Conservation (phyloP, 2,888 invertebrate genomes). For the Agonopterix alstromeriana region DNA sequence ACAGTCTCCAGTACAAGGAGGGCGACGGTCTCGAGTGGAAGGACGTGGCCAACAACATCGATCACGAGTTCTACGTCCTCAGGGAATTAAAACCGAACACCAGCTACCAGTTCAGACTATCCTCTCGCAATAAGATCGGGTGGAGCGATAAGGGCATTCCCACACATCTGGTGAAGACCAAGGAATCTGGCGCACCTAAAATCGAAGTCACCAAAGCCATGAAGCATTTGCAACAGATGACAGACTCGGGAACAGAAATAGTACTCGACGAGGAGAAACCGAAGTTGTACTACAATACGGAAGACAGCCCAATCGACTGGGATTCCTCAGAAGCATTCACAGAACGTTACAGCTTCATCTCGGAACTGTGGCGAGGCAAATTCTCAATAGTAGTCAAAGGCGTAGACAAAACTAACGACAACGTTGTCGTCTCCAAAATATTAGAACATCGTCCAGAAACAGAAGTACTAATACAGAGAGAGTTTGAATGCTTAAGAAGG, state of each 20-base stretch:
- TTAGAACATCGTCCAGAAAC: constrained; percentile 81
- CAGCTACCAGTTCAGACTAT: constrained; percentile 92
- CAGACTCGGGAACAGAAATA: constrained; percentile 86
- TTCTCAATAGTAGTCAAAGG: constrained; percentile 90
- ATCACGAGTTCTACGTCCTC: constrained; percentile 94
- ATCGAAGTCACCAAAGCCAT: constrained; percentile 89
- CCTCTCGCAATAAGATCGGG: constrained; percentile 93
- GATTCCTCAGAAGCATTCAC: constrained; percentile 80
- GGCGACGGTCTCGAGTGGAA: constrained; percentile 89
- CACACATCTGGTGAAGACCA: constrained; percentile 84
- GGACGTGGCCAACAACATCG: constrained; percentile 90
- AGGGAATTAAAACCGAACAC: constrained; percentile 86
- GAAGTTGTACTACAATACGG: constrained; percentile 84
- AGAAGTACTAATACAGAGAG: constrained; percentile 81
- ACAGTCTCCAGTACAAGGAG: constrained; percentile 89
- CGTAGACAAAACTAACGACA: constrained; percentile 84
- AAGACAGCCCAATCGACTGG: constrained; percentile 86
- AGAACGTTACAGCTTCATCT: constrained; percentile 89
- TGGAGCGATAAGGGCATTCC: constrained; percentile 95
- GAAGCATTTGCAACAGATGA: constrained; percentile 89
- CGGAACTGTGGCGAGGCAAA: constrained; percentile 89
- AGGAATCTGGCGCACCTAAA: constrained; percentile 80
- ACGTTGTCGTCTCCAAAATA: constrained; percentile 90
- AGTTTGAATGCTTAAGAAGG: constrained; percentile 89
- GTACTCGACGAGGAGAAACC: constrained; percentile 79